Base-by-base conservation (phyloP, 2,113 vertebrate genomes). In the Meles meles region DNA sequence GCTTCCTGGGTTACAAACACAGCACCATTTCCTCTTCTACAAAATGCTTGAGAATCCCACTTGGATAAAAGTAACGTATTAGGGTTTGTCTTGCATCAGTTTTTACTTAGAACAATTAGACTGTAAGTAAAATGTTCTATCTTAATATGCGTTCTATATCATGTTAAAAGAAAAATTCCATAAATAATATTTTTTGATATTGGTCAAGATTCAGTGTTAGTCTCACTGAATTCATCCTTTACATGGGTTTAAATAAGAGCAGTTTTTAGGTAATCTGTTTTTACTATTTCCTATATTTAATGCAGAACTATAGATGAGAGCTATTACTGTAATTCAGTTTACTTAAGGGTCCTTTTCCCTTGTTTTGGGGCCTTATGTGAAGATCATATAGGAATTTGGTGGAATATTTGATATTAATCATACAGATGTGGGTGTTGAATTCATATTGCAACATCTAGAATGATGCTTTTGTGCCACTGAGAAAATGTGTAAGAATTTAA, bases 71-170 rank as follows among this genome's bases (percentile, higher is more conserved):
- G n/a, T 84, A 49, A 67, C 47, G 12, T 86, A 29, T 44, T 80
- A 71, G 52, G 42, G 11, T 83, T 81, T 94, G 15, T 88, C 69
- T 88, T 90, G 6, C n/a, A 67, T 67, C 5, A 79, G 34, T 61
- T 96, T 74, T 96, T 93, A 97, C 82, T 90, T 87, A 87, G 27
- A 82, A 59, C 80, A 69, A 4, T 86, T 96, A 13, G 74, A 15
- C 20, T 27, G 69, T 84, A 85, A 55, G 27, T 94, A 23, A 93
- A 82, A 88, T n/a, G 6, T 80, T 77, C 29, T 80, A 5, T 87
- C 76, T 90, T 84, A 25, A 63, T 82, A 34, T 65, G 2, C n/a
- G 71, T 69, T 97, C 11, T 76, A 4, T 88, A 83, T 44, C 34
- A 47, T 69, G 5, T 71, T 89, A 29, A 57, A 65, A 59, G n/a